These are phyloP conservation scores for Drosophila koepferae DNA, from an alignment of 2,888 invertebrate genomes.

Conservation along the genomic window DNA sequence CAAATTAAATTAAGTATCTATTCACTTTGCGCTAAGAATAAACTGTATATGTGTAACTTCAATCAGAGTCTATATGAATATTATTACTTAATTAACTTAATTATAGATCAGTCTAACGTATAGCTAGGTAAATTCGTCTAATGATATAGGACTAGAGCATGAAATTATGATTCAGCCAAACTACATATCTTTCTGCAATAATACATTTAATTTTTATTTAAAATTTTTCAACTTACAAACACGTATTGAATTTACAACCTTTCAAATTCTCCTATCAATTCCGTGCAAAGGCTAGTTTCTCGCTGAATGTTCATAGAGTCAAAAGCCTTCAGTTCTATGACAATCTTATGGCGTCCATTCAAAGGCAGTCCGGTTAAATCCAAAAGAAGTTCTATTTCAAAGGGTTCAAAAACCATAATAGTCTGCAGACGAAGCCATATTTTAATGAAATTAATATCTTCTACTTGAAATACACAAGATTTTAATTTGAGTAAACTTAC, in stretches of 20 bases:
- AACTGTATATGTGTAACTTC: not conserved
- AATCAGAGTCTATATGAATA: no score
- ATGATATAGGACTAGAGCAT: no score
- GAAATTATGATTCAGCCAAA: not conserved
- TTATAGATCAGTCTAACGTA: no score
- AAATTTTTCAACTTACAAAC: not conserved
- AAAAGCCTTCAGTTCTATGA: not conserved
- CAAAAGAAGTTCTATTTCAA: not conserved
- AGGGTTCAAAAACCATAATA: not conserved
- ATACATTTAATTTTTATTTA: not conserved
- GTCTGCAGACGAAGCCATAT: not conserved
- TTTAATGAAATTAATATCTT: not conserved
- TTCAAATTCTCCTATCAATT: not conserved
- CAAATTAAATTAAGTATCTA: not conserved
- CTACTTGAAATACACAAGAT: not conserved
- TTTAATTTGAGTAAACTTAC: slow-evolving; percentile 10
- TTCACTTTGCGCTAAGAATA: slow-evolving; percentile 16
- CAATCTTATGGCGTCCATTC: not conserved
- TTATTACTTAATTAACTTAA: no score
- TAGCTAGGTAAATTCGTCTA: no score
- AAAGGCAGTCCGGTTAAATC: not conserved
- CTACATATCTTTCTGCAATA: not conserved
- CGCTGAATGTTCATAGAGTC: not conserved
- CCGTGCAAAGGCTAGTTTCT: not conserved
- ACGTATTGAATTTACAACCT: not conserved